Evolutionary conservation across 2,888 invertebrate species (phyloP), one percentile per base, ranked within the genome.

Genomic region (Hydropsyche betteni): DNA sequence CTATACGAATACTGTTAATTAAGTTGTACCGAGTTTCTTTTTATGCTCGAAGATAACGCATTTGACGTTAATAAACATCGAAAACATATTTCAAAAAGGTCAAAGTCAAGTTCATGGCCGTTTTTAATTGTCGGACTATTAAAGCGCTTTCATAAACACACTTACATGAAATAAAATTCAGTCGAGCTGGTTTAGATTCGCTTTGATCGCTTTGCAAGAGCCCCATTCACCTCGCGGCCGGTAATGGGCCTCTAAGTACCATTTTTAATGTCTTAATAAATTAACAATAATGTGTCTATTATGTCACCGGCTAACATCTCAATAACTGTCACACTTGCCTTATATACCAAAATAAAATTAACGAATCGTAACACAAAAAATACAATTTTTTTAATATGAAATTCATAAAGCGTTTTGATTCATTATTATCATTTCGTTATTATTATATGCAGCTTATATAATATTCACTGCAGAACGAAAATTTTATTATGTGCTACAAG

Each of bases 181-280:
- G 52, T n/a, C 24, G 53, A 38, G 36, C 24, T 44, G 72, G 44
- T 44, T 72, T 72, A 72, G 72, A 72, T 72, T 72, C 55, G 72
- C 72, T 72, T 55, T 72, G 64, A 64, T 64, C 64, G 64, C 64
- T 64, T 64, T 34, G 64, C 64, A 64, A 64, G 36, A 64, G 64
- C 64, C 64, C 64, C 64, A 64, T 64, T 64, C 64, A 64, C 64
- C 64, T 64, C n/a, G 10, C 36, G 14, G 33, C 12, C 64, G 14
- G 58, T 51, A 55, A 72, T 72, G 72, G 72, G 36, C 55, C 55
- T 72, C 55, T 14, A 72, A 58, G 51, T 33, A 68, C 73, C 75
- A 76, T 77, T 75, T 78, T 78, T 78, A 77, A 77, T 77, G 76
- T 14, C 64, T 58, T 75, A 64, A 77, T 78, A 78, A 78, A 78